Conservation (phyloP, 2,797 vertebrate species). For the Capromys pilorides region DNA sequence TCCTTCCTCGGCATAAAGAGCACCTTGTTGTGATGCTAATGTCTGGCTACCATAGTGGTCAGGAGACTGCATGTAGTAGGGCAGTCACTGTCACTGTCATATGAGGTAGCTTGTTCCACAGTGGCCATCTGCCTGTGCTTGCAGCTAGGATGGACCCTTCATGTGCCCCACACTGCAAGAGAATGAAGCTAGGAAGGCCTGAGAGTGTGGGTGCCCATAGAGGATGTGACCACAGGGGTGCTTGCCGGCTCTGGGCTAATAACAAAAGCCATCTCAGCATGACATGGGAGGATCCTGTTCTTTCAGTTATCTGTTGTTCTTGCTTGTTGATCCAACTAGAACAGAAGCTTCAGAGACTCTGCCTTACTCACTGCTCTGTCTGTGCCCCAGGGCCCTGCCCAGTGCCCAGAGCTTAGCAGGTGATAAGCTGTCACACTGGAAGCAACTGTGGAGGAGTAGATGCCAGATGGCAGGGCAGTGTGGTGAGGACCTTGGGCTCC, state of each 20-base stretch:
- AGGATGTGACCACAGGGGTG: not conserved
- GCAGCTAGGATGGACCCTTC: not conserved
- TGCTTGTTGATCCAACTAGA: not conserved
- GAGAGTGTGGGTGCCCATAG: not conserved
- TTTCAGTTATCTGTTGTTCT: not conserved
- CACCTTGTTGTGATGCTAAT: not conserved
- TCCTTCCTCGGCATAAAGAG: not conserved
- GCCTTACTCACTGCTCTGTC: not conserved
- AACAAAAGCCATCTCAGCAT: not conserved
- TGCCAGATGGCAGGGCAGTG: not conserved
- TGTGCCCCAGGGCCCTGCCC: not conserved
- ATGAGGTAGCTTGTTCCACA: too few relatives aligned
- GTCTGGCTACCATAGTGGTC: not conserved
- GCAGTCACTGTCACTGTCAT: fast-evolving
- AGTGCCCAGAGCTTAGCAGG: not conserved
- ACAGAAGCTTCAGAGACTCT: not conserved
- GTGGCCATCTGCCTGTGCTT: fast-evolving
- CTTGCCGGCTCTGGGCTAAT: not conserved
- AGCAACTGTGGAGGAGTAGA: not conserved
- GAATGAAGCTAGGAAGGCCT: not conserved
- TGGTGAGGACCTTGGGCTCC: too few relatives aligned
- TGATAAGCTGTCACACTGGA: not conserved
- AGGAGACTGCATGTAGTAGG: fast-evolving
- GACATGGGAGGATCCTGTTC: not conserved
- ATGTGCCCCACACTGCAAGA: not conserved